phyloP scores from a whole-genome alignment of 1,140 invertebrate genomes.

The Helicorthomorpha holstii region DNA sequence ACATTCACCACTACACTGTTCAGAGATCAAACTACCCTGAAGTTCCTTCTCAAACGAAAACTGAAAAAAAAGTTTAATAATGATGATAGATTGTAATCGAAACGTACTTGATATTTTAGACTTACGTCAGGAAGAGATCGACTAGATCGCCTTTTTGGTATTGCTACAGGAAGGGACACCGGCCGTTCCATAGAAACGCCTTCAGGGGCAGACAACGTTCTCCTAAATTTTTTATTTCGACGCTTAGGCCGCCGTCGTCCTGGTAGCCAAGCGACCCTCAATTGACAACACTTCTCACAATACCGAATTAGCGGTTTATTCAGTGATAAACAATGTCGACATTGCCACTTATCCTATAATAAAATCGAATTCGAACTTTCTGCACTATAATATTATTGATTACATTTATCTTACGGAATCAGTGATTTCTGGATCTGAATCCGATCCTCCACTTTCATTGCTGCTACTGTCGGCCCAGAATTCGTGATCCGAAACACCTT shows the following conservation, averaged over 20 bases:
- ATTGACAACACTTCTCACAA: conserved; percentile 5
- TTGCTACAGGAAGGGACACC: not conserved
- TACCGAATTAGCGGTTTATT: not conserved
- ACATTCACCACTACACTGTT: too few species aligned
- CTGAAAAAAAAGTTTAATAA: too few species aligned
- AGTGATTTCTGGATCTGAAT: conserved; percentile 5
- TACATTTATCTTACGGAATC: not conserved
- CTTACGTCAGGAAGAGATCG: not conserved
- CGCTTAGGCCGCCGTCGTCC: not conserved
- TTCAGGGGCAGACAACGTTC: not conserved
- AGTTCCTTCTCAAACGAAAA: too few species aligned
- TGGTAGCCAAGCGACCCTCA: conserved; percentile 2
- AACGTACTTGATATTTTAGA: too few species aligned
- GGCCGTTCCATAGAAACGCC: not conserved
- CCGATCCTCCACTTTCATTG: not conserved
- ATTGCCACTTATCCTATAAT: conserved; percentile 6
- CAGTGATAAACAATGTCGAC: not conserved
- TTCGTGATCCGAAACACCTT: not conserved
- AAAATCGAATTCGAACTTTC: not conserved
- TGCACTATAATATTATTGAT: not conserved
- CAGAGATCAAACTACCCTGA: too few species aligned
- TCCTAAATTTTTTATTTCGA: not conserved
- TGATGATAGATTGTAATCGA: too few species aligned
- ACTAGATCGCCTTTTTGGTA: not conserved
- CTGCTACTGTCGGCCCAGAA: conserved; percentile 4